Evolutionary conservation across 2,888 invertebrate species (phyloP).

Genomic region (Rhogogaster chlorosoma): DNA sequence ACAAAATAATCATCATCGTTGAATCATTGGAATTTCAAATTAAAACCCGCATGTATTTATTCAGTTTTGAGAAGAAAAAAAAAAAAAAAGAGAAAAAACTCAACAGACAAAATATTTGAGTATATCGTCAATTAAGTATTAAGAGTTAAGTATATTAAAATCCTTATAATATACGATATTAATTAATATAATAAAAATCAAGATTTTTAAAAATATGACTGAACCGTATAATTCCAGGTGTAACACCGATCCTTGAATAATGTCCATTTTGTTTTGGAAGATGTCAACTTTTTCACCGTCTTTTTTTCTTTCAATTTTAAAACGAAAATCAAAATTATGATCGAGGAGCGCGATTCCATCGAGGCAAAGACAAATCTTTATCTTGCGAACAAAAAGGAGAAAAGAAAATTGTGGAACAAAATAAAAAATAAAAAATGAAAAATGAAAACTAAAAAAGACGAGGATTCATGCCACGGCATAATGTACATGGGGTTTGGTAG

Average conservation of each 20-base stretch:
- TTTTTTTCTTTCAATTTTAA: background rate
- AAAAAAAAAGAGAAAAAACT: background rate
- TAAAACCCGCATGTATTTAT: background rate
- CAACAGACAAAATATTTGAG: background rate
- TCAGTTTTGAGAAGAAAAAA: background rate
- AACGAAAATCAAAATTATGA: background rate
- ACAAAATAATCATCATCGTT: slow-evolving; percentile 26
- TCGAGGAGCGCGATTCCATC: background rate
- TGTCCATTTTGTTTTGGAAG: background rate
- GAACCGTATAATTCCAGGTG: background rate
- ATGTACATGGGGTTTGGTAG: slow-evolving; percentile 53
- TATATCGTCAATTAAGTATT: slow-evolving; percentile 10
- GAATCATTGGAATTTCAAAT: background rate
- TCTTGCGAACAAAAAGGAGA: background rate
- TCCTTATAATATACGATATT: background rate
- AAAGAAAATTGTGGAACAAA: background rate
- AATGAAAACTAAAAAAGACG: background rate
- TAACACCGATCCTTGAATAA: background rate
- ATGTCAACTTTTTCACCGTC: background rate
- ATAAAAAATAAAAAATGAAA: background rate
- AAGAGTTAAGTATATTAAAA: background rate
- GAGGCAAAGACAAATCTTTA: background rate
- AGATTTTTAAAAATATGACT: background rate
- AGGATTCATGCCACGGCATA: slow-evolving; percentile 40
- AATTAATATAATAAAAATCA: background rate